Evolutionary conservation across 2,113 vertebrate species (phyloP).

Genomic region (Urocitellus parryii): DNA sequence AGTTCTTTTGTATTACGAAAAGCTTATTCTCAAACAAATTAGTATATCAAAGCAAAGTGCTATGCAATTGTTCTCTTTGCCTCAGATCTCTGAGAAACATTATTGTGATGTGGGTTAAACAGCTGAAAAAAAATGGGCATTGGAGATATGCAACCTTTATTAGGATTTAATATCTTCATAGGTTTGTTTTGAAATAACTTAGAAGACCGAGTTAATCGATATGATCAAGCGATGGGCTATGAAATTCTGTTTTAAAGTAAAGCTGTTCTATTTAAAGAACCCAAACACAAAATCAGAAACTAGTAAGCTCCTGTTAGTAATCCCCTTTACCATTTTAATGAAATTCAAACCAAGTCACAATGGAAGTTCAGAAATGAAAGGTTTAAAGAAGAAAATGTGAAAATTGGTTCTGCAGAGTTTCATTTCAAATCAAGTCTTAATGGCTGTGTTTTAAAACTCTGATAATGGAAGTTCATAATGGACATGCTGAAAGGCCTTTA

Average conservation of each 20-base stretch:
- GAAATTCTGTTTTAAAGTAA: conserved; percentile 43
- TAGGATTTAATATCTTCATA: not conserved
- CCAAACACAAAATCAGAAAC: conserved; percentile 41
- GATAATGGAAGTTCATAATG: not conserved
- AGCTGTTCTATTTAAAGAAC: conserved; percentile 33
- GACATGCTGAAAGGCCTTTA: not conserved
- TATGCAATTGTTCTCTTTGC: not conserved
- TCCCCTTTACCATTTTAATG: conserved; percentile 6
- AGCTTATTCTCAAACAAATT: not conserved
- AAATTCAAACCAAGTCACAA: conserved; percentile 59
- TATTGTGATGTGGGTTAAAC: not conserved
- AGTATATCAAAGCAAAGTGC: not conserved
- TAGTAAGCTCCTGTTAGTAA: conserved; percentile 15
- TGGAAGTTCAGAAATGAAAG: not conserved
- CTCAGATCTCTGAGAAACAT: not conserved
- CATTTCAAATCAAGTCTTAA: conserved; percentile 49
- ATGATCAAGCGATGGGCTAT: not conserved
- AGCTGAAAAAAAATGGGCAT: not conserved
- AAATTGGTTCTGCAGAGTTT: conserved; percentile 20
- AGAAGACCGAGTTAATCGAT: conserved; percentile 22
- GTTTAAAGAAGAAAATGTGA: not conserved
- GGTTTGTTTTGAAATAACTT: conserved; percentile 49
- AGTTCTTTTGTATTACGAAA: not conserved
- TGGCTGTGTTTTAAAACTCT: not conserved
- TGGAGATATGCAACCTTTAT: not conserved